phyloP scores from a whole-genome alignment of 1,140 invertebrate species.

The Hermetia illucens region DNA sequence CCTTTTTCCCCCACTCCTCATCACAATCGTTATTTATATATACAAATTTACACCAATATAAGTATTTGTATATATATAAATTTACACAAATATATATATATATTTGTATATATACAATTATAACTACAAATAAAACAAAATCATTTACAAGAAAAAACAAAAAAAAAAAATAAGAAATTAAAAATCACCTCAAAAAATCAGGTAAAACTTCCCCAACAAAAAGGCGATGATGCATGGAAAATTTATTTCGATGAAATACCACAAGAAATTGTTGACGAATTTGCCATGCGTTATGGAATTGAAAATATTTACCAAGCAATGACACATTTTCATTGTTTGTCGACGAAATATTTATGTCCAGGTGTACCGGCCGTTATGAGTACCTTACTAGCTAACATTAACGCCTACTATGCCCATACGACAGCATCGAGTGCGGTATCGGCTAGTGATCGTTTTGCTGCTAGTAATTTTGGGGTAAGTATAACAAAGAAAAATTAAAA shows the following conservation, averaged over 20 bases:
- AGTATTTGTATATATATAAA: too few species aligned
- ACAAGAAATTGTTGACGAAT: constrained; percentile 98
- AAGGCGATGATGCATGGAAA: constrained; percentile 97
- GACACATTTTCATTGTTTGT: constrained; percentile 99
- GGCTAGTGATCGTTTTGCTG: constrained; percentile 96
- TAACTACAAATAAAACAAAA: too few species aligned
- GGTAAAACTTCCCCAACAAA: constrained; percentile 80
- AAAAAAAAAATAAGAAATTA: too few species aligned
- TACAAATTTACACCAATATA: too few species aligned
- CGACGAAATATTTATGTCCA: constrained; percentile 96
- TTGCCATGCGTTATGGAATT: constrained; percentile 99
- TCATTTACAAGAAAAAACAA: too few species aligned
- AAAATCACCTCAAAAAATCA: too few species aligned
- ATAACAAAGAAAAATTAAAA: constrained; percentile 1
- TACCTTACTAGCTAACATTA: constrained; percentile 95
- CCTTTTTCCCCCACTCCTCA: too few species aligned
- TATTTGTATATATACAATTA: too few species aligned
- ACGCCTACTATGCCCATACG: constrained; percentile 98
- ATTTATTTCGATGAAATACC: constrained; percentile 96
- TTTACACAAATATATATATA: too few species aligned
- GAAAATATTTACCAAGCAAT: constrained; percentile 99
- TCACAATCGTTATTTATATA: too few species aligned
- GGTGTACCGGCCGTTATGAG: constrained; percentile 99
- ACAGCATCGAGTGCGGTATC: constrained; percentile 97
- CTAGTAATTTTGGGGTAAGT: constrained; percentile 97